Percentiles rank a stretch among this genome's conserved stretches.
Evolutionary conservation across 2,888 invertebrate species (phyloP).

Genomic region (Trachelus iudaicus): DNA sequence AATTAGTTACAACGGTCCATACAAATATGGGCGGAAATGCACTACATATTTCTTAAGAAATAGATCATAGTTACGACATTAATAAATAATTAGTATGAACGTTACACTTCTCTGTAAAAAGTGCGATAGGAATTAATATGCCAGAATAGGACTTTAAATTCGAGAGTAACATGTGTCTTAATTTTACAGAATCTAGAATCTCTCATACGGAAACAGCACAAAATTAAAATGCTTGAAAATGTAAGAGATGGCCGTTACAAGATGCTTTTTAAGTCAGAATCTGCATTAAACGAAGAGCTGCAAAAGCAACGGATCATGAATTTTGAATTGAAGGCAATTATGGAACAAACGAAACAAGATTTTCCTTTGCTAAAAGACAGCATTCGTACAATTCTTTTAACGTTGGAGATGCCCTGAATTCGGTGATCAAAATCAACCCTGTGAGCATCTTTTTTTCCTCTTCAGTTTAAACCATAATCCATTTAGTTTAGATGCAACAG

Average conservation of each 20-base stretch:
- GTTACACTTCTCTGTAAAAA: background rate
- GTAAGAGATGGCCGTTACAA: slow-evolving; percentile 64
- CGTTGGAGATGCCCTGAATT: slow-evolving; percentile 36
- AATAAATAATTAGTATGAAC: no score
- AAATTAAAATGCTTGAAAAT: slow-evolving; percentile 71
- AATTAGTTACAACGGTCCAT: no score
- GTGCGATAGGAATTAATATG: background rate
- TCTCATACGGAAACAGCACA: slow-evolving; percentile 77
- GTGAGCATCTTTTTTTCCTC: background rate
- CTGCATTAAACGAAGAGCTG: slow-evolving; percentile 69
- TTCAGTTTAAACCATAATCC: background rate
- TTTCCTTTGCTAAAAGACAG: slow-evolving; percentile 68
- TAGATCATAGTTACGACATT: no score
- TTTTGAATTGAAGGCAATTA: slow-evolving; percentile 70
- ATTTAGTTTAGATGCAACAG: background rate
- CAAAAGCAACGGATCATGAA: slow-evolving; percentile 71
- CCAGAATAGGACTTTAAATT: slow-evolving; percentile 1
- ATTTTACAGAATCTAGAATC: slow-evolving; percentile 68
- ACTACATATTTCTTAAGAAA: no score
- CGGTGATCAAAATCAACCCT: background rate
- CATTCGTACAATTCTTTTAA: slow-evolving; percentile 52
- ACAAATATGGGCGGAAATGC: no score
- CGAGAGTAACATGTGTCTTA: slow-evolving; percentile 5
- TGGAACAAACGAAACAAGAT: slow-evolving; percentile 71
- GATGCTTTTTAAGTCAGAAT: slow-evolving; percentile 63